A percentile compares a stretch with the other conserved stretches of the same genome.
Evolutionary conservation across 2,888 invertebrate genomes (phyloP).

Genomic region (Cantharis lateralis): DNA sequence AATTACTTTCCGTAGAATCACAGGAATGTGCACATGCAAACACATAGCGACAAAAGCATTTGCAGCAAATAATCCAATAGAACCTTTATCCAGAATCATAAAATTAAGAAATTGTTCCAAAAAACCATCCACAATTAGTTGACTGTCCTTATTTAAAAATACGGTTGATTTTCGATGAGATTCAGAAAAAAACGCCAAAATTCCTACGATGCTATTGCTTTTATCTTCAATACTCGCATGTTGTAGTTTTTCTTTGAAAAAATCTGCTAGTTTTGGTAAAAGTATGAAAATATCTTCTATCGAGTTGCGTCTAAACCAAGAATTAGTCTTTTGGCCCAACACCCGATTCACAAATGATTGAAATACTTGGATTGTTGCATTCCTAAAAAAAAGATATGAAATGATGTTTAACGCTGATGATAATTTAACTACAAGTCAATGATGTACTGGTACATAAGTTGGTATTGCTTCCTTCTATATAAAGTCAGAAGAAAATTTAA

Average conservation of each 20-base stretch:
- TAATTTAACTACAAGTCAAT: too few species aligned
- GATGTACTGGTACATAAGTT: too few species aligned
- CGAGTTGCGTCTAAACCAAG: background rate
- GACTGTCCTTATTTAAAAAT: background rate
- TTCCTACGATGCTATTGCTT: constrained; percentile 13
- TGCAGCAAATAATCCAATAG: constrained; percentile 15
- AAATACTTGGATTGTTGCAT: constrained; percentile 17
- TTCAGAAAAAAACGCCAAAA: constrained; percentile 20
- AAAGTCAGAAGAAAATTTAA: too few species aligned
- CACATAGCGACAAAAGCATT: constrained; percentile 17
- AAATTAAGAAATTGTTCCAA: constrained; percentile 5
- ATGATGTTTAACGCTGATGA: too few species aligned
- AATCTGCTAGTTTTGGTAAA: constrained; percentile 9
- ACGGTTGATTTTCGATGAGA: constrained; percentile 1
- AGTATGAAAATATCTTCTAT: constrained; percentile 17
- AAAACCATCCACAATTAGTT: background rate
- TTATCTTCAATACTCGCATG: background rate
- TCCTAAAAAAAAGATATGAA: constrained; percentile 9
- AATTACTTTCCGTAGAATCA: constrained; percentile 11
- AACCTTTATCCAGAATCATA: background rate
- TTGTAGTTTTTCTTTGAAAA: constrained; percentile 7
- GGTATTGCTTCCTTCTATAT: too few species aligned
- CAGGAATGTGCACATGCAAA: constrained; percentile 7
- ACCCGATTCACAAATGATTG: constrained; percentile 11
- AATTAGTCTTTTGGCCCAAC: constrained; percentile 11